These are phyloP conservation scores for Stercorarius parasiticus DNA, from an alignment of 2,113 vertebrate species.

Conservation along the genomic window DNA sequence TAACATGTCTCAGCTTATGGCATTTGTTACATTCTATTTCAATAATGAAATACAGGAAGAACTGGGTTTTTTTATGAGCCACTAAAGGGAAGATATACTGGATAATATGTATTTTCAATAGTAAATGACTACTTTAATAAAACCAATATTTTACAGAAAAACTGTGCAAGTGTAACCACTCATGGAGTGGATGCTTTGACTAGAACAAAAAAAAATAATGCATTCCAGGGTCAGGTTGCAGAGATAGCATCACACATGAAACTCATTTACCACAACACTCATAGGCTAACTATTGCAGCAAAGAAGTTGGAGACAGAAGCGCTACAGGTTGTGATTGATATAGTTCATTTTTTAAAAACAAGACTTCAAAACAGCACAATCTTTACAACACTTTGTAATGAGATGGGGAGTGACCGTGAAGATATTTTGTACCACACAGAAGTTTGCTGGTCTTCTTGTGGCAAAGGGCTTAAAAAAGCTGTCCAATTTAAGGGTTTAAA, in stretches of 20 bases:
- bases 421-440: background rate
- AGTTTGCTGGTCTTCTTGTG: background rate
- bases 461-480: background rate
- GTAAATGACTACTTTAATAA: background rate
- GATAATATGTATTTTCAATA: background rate
- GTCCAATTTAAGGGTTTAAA: background rate
- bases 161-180: background rate
- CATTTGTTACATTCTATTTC: background rate
- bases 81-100: background rate
- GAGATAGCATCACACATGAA: background rate
- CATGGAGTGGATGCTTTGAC: background rate
- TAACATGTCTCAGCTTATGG: background rate
- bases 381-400: background rate
- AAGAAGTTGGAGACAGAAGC: background rate
- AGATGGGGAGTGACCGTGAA: background rate
- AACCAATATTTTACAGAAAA: background rate
- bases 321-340: background rate
- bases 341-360: background rate
- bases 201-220: background rate
- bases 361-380: background rate
- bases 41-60: background rate
- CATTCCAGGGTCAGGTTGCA: background rate
- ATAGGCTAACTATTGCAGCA: background rate
- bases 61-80: background rate
- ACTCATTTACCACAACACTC: background rate